Base-by-base conservation (phyloP, 1,140 invertebrate genomes). In the Drosophila grimshawi region DNA sequence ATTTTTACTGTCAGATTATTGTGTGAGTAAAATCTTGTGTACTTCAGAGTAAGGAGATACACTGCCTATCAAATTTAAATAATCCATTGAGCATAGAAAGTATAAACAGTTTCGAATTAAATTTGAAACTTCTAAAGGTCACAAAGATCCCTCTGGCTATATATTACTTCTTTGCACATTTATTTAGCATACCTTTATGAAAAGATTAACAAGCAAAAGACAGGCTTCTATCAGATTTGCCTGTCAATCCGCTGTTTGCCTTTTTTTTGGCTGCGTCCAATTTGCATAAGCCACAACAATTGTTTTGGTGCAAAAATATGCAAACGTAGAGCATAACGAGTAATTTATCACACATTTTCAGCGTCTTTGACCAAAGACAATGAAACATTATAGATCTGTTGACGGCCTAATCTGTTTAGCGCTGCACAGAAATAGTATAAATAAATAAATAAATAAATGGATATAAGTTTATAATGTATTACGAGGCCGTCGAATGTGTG, bases 211-310 rank as follows among this genome's bases (percentile, higher is more conserved):
- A 51, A 43, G 51, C 46, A 29, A 71, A 32, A 29, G 45, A 30
- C 46, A 43, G 48, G 3, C 32, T 35, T 39, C 48, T 67, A 74
- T 74, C 71, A 55, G 71, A 74, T 74, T 69, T 56, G 30, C 2
- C 51, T 57, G 57, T 62, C 71, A 62, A 69, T 69, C 65, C 51
- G 51, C 57, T 74, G 52, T 35, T 53, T 48, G 48, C 33, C 43
- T 30, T 32, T 63, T 67, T 60, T 63, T 30, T 10, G 46, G 57
- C 41, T 62, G 8, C n/a, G 33, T 48, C 29, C 53, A 61, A 73
- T 73, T 68, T 60, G 49, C 70, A 68, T 55, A 68, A 61, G 70
- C 48, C 39, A 46, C 56, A 56, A 46, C 45, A 56, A 73, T 39
- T 68, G 67, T 45, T 19, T 66, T 52, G 53, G 55, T 49, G 48